Evolutionary conservation across 2,797 vertebrate genomes (phyloP).

Genomic region (Melanotaenia pygmaea): DNA sequence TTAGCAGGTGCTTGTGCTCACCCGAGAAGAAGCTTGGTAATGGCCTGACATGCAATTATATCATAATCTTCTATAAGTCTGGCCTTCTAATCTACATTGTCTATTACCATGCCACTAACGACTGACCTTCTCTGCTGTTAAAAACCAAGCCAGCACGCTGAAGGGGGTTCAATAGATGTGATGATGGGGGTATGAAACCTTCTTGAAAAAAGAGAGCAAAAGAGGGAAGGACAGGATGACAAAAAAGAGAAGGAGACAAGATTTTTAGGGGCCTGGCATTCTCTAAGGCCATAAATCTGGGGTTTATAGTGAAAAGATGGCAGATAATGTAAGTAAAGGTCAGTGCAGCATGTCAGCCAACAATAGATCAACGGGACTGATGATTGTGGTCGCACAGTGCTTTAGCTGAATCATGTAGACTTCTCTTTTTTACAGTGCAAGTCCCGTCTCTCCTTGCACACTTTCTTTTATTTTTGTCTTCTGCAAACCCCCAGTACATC

Average conservation of each 20-base stretch:
- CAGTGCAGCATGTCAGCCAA: constrained; percentile 69
- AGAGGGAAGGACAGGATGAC: constrained; percentile 57
- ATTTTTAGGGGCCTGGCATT: constrained; percentile 78
- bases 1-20: constrained; percentile 17
- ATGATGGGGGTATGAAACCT: constrained; percentile 9
- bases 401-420: constrained; percentile 31
- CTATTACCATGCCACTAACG: constrained; percentile 71
- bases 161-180: constrained; percentile 11
- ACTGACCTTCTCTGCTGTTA: constrained; percentile 77
- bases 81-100: constrained; percentile 69
- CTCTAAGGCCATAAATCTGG: constrained; percentile 75
- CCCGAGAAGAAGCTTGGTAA: constrained; percentile 38
- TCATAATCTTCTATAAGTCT: constrained; percentile 59
- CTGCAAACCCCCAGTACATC: constrained; percentile 1
- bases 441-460: constrained; percentile 13
- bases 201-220: constrained; percentile 17
- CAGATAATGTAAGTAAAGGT: constrained; percentile 81
- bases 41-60: constrained; percentile 43
- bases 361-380: constrained; percentile 72
- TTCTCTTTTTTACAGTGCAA: constrained; percentile 26
- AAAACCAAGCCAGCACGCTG: constrained; percentile 50
- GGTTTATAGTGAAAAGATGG: constrained; percentile 79
- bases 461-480: constrained; percentile 16
- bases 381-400: constrained; percentile 58
- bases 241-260: constrained; percentile 59